Evolutionary conservation across 2,113 vertebrate species (phyloP), one percentile per base, ranked within the genome.

Genomic region (Poecile atricapillus): DNA sequence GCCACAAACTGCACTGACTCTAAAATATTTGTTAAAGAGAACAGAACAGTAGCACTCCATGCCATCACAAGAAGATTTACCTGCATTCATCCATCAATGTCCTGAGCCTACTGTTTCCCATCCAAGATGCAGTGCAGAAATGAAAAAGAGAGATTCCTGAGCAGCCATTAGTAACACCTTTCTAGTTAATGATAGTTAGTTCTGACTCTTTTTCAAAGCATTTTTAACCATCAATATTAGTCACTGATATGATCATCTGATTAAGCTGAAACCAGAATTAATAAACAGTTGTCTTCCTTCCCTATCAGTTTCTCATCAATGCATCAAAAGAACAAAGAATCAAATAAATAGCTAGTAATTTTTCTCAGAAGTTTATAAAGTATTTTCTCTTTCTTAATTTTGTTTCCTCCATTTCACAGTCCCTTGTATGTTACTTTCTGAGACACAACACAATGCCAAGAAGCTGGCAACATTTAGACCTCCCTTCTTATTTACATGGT

Each of bases 71-170:
- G 49, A 92, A 70, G 65, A 88, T 93, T 70, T 94, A 94, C 94
- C 92, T 94, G 96, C 90, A 97, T 94, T 95, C 85, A 96, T 95
- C 43, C 4, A 81, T 94, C 93, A 92, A 7, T 93, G 94, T 94
- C 86, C 37, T 70, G 47, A 77, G 67, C 56, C 59, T 89, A 77
- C 83, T 35, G 87, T 59, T 89, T 95, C 50, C 67, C 25, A 55
- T 88, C 55, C 75, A 94, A 82, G 74, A 74, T 83, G 75, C 84
- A 93, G 53, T 43, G n/a, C 84, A 94, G 74, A 58, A 89, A 87
- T 13, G 11, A 95, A 91, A 25, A 87, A 96, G 50, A 80, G 6
- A 75, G 41, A 79, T 53, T 85, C 31, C 46, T 55, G 37, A 82
- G 41, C n/a, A 91, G 81, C 50, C 46, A 33, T 73, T 79, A 79